Evolutionary conservation across 1,140 invertebrate genomes (phyloP).

Genomic region (Augochlora pura): DNA sequence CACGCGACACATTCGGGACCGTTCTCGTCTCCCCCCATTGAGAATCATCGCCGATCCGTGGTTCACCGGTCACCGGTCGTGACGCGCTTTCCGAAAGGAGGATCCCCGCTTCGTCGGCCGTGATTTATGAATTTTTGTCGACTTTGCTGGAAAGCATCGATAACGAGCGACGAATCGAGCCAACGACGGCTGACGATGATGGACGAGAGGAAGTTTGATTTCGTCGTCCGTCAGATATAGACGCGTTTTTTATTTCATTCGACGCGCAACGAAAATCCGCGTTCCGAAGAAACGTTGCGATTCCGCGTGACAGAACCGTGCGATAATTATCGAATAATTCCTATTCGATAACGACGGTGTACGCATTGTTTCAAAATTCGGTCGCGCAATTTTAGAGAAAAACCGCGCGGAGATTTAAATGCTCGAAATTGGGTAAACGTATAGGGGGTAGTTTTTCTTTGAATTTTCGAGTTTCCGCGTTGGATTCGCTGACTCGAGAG

Average conservation of each 20-base stretch:
- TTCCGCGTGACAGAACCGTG: too few species aligned
- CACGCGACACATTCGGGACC: background rate
- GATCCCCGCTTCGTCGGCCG: background rate
- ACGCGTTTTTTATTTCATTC: too few species aligned
- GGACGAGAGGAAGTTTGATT: background rate
- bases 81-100: slow-evolving; percentile 4
- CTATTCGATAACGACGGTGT: too few species aligned
- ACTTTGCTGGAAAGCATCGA: background rate
- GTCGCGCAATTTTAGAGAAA: too few species aligned
- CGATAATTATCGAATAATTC: too few species aligned
- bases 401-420: too few species aligned
- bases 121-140: slow-evolving; percentile 44
- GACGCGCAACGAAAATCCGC: too few species aligned
- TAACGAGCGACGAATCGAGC: slow-evolving; percentile 23
- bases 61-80: slow-evolving; percentile 15
- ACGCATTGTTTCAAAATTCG: too few species aligned
- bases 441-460: background rate
- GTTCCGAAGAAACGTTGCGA: too few species aligned
- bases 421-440: too few species aligned
- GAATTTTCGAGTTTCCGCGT: background rate
- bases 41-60: background rate
- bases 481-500: background rate
- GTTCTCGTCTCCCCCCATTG: slow-evolving; percentile 9
- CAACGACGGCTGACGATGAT: background rate
- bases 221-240: too few species aligned